A percentile compares a stretch with the other conserved stretches of the same genome.
Conservation (phyloP, 2,113 vertebrate genomes). For the Mesitornis unicolor region DNA sequence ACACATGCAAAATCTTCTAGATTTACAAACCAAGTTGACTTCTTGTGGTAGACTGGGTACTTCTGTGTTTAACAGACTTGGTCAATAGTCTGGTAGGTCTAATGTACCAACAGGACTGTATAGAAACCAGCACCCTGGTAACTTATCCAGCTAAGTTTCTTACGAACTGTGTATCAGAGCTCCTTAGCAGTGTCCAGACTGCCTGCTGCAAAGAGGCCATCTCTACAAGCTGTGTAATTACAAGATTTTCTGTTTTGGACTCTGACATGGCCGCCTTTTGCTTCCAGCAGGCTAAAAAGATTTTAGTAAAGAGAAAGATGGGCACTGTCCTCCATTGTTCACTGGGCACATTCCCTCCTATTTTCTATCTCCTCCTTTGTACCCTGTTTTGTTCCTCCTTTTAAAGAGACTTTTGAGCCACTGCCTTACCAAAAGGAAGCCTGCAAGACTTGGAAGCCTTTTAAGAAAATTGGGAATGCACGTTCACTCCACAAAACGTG, state of each 20-base stretch:
- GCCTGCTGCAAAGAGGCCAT: not conserved
- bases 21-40: not conserved
- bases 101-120: not conserved
- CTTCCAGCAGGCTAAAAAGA: not conserved
- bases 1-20: not conserved
- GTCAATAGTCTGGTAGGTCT: not conserved
- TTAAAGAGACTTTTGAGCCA: not conserved
- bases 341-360: not conserved
- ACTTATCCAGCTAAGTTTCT: not conserved
- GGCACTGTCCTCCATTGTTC: not conserved
- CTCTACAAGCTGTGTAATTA: fast-evolving
- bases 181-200: not conserved
- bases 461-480: not conserved
- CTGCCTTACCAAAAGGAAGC: not conserved
- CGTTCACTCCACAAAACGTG: not conserved
- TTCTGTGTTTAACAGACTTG: not conserved
- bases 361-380: not conserved
- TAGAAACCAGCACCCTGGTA: not conserved
- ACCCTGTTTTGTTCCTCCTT: not conserved
- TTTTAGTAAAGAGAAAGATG: not conserved
- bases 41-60: not conserved
- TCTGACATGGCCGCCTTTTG: not conserved
- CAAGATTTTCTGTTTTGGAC: not conserved
- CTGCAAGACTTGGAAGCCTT: not conserved
- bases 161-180: not conserved